phyloP scores from a whole-genome alignment of 2,888 invertebrate species.

The Priocnemis perturbator region DNA sequence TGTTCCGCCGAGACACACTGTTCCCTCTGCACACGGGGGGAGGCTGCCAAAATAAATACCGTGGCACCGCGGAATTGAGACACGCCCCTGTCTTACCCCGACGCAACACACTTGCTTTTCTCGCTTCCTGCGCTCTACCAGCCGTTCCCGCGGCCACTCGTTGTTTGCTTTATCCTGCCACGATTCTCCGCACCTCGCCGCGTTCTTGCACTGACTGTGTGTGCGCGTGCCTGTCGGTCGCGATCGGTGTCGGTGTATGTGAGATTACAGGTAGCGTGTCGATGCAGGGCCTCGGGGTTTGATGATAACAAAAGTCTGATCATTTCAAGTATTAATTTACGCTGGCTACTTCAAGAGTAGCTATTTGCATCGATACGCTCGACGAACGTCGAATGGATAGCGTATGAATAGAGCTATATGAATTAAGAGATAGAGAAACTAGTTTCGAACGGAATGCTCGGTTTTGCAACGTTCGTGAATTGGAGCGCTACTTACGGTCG shows the following conservation, averaged over 20 bases:
- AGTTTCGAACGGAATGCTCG: too few species aligned
- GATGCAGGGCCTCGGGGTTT: too few species aligned
- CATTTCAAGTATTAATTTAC: not conserved
- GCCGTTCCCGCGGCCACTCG: slow-evolving; percentile 42
- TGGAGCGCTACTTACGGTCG: too few species aligned
- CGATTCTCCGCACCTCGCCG: not conserved
- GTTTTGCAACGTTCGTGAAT: too few species aligned
- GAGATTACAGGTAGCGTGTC: too few species aligned
- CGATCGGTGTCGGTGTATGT: not conserved
- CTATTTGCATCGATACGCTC: too few species aligned
- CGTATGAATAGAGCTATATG: too few species aligned
- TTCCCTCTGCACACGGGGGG: slow-evolving; percentile 16
- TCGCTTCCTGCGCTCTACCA: slow-evolving; percentile 22
- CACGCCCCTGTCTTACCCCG: slow-evolving; percentile 39
- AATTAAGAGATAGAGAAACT: too few species aligned
- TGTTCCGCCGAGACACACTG: too few species aligned
- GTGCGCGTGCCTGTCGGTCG: slow-evolving; percentile 4
- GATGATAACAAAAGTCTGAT: too few species aligned
- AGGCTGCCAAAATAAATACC: slow-evolving; percentile 62
- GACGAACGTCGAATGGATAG: too few species aligned
- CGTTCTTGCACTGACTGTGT: not conserved
- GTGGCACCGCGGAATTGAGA: slow-evolving; percentile 37
- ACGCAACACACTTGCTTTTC: slow-evolving; percentile 24
- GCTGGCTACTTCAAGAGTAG: too few species aligned
- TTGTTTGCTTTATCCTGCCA: slow-evolving; percentile 41